These are phyloP conservation scores for Himalopsyche kuldschensis DNA, from an alignment of 2,888 invertebrate genomes.

Conservation along the genomic window DNA sequence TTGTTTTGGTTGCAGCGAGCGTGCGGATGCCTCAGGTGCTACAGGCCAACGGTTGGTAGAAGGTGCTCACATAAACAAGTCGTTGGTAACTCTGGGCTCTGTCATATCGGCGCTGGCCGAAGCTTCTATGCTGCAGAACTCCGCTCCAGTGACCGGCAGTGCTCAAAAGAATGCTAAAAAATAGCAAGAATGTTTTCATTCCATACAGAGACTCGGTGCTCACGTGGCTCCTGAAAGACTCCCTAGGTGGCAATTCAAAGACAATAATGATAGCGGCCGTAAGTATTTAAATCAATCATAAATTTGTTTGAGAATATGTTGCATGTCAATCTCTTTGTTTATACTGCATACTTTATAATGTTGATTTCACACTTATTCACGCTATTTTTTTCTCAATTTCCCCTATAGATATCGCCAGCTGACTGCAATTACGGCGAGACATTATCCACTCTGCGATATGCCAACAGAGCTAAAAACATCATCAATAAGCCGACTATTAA, in stretches of 20 bases:
- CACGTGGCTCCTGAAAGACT: constrained; percentile 87
- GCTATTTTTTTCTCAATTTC: constrained; percentile 39
- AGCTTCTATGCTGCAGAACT: constrained; percentile 51
- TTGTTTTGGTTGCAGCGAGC: constrained; percentile 62
- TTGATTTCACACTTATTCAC: not conserved
- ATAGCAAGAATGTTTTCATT: constrained; percentile 67
- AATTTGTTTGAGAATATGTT: not conserved
- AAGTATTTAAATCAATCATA: constrained; percentile 44
- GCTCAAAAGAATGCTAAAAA: constrained; percentile 49
- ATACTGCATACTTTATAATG: too few relatives aligned
- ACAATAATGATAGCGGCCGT: constrained; percentile 90
- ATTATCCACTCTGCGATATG: constrained; percentile 81
- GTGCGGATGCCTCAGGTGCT: constrained; percentile 87
- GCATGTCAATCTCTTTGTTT: too few relatives aligned
- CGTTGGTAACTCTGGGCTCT: constrained; percentile 82
- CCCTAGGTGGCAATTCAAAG: constrained; percentile 86
- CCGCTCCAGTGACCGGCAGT: constrained; percentile 43
- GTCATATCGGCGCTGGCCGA: constrained; percentile 87
- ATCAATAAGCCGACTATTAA: constrained; percentile 90
- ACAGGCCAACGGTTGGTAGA: constrained; percentile 88
- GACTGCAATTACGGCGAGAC: constrained; percentile 89
- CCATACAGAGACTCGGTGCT: constrained; percentile 87
- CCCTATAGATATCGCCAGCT: constrained; percentile 66
- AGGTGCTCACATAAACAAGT: constrained; percentile 90
- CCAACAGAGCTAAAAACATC: constrained; percentile 87